Evolutionary conservation across 2,113 vertebrate species (phyloP), one percentile per base, ranked within the genome.

Genomic region (Nothocercus nigrocapillus): DNA sequence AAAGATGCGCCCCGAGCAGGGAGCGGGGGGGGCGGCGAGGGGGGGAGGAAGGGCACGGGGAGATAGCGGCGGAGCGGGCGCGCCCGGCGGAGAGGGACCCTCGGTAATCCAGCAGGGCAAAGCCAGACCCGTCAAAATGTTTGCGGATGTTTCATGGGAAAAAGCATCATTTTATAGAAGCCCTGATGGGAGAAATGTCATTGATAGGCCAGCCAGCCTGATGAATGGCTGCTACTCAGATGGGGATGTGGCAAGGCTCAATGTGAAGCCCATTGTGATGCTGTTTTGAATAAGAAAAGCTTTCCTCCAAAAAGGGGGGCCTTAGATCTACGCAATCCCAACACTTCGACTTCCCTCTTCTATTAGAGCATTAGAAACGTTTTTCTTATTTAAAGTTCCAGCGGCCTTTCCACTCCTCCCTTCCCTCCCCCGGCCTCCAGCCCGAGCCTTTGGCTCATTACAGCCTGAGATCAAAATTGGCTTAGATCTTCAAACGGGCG

Each of bases 271-370:
- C 99, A 99, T 99, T 99, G 99, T 99, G 99, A 98, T 98, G 98
- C 99, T 99, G 98, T 98, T 99, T 99, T 99, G 99, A 99, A 99
- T 99, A 99, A 99, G 99, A 99, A 99, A 99, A 99, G 98, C 98
- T 98, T 98, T 98, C 98, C 98, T 98, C 98, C 98, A 97, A 98
- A 99, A 99, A 98, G 98, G 98, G 98, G 99, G 98, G 98, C 98
- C 98, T 99, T 99, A 97, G 98, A 99, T 99, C 99, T 99, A 99
- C 98, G 98, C 98, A 99, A 98, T 99, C 98, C 98, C 98, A 98
- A 98, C 99, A 99, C 98, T 99, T 98, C 98, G 98, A 98, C 99
- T 99, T 99, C 99, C 98, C 98, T 98, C 97, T 98, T 98, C 99
- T 98, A 99, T 99, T 98, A 99, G 98, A 98, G 98, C 98, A 98